Conservation (phyloP, 2,888 invertebrate genomes). For the Cyclophora punctaria region DNA sequence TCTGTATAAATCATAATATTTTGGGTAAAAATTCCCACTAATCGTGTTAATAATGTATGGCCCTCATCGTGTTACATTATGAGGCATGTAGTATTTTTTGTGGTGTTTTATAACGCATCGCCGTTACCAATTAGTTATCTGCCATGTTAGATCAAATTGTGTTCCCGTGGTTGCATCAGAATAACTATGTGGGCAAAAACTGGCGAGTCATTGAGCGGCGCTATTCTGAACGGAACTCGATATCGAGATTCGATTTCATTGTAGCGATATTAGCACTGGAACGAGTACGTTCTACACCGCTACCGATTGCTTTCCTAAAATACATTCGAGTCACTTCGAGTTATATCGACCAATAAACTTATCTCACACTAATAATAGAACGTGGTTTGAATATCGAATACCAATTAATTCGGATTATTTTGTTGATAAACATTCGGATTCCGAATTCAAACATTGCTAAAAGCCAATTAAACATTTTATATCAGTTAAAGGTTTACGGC, state of each 20-base stretch:
- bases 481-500: too few relatives aligned
- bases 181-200: constrained; percentile 36
- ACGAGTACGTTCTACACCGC: constrained; percentile 8
- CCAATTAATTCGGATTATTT: too few relatives aligned
- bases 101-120: constrained; percentile 37
- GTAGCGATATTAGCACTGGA: constrained; percentile 13
- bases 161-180: constrained; percentile 43
- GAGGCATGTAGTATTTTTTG: constrained; percentile 39
- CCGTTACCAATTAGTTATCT: constrained; percentile 60
- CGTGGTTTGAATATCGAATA: too few relatives aligned
- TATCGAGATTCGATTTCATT: constrained; percentile 22
- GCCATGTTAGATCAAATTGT: constrained; percentile 50
- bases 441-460: too few relatives aligned
- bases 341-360: not conserved
- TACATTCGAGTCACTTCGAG: not conserved
- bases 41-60: constrained; percentile 15
- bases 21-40: constrained; percentile 21
- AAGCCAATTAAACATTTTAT: too few relatives aligned
- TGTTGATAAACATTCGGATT: too few relatives aligned
- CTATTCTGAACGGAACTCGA: constrained; percentile 25
- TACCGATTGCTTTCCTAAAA: constrained; percentile 2
- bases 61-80: constrained; percentile 23
- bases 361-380: constrained; percentile 3
- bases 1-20: constrained; percentile 34
- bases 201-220: constrained; percentile 33